Percentiles rank a stretch among this genome's conserved stretches.
Conservation (phyloP, 1,140 invertebrate genomes). For the Trinorchestia longiramus region DNA sequence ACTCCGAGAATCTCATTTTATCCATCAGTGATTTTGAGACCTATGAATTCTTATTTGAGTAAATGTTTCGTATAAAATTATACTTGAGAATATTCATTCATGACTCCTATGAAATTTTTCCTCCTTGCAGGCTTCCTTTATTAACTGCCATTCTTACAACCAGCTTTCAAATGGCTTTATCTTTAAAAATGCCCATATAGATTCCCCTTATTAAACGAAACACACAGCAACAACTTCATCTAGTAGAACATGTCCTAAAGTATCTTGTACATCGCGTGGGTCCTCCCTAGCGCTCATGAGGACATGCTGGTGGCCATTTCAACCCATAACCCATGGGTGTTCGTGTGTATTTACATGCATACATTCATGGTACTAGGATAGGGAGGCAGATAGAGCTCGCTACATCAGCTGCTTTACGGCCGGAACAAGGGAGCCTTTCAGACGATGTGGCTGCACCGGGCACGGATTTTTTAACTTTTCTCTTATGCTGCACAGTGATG, state of each 20-base stretch:
- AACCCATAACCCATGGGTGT: constrained; percentile 7
- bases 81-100: too few species aligned
- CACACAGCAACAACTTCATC: not conserved
- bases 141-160: not conserved
- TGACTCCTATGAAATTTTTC: too few species aligned
- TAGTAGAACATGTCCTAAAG: not conserved
- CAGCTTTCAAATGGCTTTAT: not conserved
- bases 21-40: too few species aligned
- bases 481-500: not conserved
- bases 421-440: constrained; percentile 43
- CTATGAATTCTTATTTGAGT: too few species aligned
- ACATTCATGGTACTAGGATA: constrained; percentile 29
- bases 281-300: not conserved
- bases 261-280: not conserved
- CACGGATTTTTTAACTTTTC: not conserved
- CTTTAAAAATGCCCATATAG: not conserved
- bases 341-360: constrained; percentile 50
- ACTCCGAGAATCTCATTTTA: too few species aligned
- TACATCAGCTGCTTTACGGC: constrained; percentile 33
- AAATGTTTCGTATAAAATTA: too few species aligned
- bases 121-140: too few species aligned
- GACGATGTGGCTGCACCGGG: not conserved
- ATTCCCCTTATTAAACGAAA: not conserved
- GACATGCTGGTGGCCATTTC: not conserved
- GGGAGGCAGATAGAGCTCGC: not conserved